Percentiles rank a stretch among this genome's conserved stretches.
phyloP scores from a whole-genome alignment of 1,140 invertebrate species.

The Eupeodes corollae region DNA sequence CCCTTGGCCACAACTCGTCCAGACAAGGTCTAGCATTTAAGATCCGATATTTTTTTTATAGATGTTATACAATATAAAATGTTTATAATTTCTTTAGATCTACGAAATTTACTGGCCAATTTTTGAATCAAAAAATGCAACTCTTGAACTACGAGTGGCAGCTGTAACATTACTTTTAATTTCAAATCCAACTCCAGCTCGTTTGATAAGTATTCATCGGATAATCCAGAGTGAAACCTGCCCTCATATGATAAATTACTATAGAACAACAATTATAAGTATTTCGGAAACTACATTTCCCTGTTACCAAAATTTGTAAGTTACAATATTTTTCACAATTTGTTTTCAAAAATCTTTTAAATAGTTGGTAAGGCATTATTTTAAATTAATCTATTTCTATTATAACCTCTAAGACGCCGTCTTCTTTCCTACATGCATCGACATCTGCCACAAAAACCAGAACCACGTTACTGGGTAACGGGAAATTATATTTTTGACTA shows the following conservation, averaged over 20 bases:
- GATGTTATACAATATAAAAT: neutral
- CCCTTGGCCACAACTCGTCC: conserved; percentile 42
- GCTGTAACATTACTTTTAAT: conserved; percentile 51
- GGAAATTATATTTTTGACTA: conserved; percentile 55
- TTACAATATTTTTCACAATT: conserved; percentile 4
- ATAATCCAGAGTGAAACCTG: conserved; percentile 51
- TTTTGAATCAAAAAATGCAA: conserved; percentile 52
- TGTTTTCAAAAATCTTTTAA: neutral
- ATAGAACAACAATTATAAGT: conserved; percentile 58
- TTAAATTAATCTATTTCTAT: neutral
- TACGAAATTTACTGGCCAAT: conserved; percentile 56
- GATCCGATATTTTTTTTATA: neutral
- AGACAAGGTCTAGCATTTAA: conserved; percentile 39
- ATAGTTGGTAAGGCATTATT: neutral
- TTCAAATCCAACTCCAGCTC: conserved; percentile 47
- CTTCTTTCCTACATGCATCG: conserved; percentile 48
- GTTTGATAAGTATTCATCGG: conserved; percentile 55
- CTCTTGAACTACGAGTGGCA: conserved; percentile 52
- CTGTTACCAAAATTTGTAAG: conserved; percentile 49
- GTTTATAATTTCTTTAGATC: conserved; percentile 33
- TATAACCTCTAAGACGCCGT: conserved; percentile 36
- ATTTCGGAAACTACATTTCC: conserved; percentile 52
- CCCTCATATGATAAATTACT: conserved; percentile 56
- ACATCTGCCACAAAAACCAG: conserved; percentile 40
- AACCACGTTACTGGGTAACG: conserved; percentile 43